phyloP scores from a whole-genome alignment of 1,140 invertebrate species.

The roundworm (Caenorhabditis elegans) region DNA sequence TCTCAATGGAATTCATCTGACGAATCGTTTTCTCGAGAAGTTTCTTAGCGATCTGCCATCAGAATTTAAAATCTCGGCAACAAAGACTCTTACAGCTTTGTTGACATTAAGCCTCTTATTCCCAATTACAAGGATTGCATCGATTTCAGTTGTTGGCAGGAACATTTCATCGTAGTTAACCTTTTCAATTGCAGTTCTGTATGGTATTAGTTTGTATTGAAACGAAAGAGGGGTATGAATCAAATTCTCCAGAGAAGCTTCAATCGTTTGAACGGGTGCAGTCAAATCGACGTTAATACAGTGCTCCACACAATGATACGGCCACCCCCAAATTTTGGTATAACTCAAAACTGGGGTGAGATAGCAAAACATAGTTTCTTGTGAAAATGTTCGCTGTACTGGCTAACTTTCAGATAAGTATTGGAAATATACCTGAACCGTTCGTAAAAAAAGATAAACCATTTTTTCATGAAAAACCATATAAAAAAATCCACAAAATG shows the following conservation, averaged over 20 bases:
- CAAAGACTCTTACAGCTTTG: neutral
- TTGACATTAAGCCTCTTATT: neutral
- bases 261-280: neutral
- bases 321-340: no score
- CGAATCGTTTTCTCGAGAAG: neutral
- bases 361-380: no score
- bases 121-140: neutral
- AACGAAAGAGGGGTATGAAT: neutral
- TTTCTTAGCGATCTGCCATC: neutral
- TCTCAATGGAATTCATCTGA: neutral
- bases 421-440: no score
- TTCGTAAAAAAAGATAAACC: no score
- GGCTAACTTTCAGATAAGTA: no score
- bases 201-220: neutral
- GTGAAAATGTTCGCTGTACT: no score
- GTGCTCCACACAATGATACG: no score
- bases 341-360: no score
- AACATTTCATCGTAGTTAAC: neutral
- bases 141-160: neutral
- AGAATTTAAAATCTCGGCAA: no score
- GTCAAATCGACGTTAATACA: no score
- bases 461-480: no score
- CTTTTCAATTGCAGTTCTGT: neutral
- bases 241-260: neutral
- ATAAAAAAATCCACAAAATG: no score